phyloP scores from a whole-genome alignment of 2,888 invertebrate species.

The Epistrophella euchroma region DNA sequence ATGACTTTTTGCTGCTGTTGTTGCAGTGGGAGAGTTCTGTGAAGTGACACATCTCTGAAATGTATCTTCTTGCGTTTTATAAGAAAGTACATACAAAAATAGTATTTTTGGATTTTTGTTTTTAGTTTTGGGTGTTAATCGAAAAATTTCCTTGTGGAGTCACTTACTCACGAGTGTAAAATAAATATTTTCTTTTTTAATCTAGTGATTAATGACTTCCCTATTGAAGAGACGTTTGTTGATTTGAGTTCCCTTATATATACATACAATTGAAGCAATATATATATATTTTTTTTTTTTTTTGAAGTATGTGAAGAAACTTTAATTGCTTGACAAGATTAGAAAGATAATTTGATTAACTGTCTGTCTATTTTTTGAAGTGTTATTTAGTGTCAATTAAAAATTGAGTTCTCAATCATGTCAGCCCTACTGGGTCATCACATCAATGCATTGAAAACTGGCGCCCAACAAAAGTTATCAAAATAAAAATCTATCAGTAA shows the following conservation, averaged over 20 bases:
- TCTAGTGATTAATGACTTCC: slow-evolving; percentile 67
- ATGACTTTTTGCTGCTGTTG: slow-evolving; percentile 4
- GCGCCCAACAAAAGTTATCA: slow-evolving; percentile 6
- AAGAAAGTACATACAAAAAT: slow-evolving; percentile 12
- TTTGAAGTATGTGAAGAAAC: slow-evolving; percentile 67
- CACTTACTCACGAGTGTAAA: slow-evolving; percentile 21
- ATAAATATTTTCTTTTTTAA: slow-evolving; percentile 63
- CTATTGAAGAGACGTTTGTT: slow-evolving; percentile 47
- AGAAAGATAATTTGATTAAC: slow-evolving; percentile 55
- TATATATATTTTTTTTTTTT: slow-evolving; percentile 36
- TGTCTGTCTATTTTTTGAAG: slow-evolving; percentile 43
- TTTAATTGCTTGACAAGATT: slow-evolving; percentile 66
- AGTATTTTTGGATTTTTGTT: slow-evolving; percentile 55
- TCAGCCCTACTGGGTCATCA: neutral
- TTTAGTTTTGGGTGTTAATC: slow-evolving; percentile 61
- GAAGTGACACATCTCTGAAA: slow-evolving; percentile 62
- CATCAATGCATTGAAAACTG: neutral
- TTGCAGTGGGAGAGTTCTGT: slow-evolving; percentile 42
- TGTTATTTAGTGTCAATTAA: slow-evolving; percentile 50
- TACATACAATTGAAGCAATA: neutral
- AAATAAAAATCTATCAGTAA: neutral
- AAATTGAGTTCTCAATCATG: slow-evolving; percentile 46
- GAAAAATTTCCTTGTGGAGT: slow-evolving; percentile 48
- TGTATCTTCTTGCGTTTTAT: slow-evolving; percentile 12
- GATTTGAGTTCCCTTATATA: neutral